Evolutionary conservation across 2,888 invertebrate genomes (phyloP), one percentile per base, ranked within the genome.

Genomic region (Orthonevra nobilis): DNA sequence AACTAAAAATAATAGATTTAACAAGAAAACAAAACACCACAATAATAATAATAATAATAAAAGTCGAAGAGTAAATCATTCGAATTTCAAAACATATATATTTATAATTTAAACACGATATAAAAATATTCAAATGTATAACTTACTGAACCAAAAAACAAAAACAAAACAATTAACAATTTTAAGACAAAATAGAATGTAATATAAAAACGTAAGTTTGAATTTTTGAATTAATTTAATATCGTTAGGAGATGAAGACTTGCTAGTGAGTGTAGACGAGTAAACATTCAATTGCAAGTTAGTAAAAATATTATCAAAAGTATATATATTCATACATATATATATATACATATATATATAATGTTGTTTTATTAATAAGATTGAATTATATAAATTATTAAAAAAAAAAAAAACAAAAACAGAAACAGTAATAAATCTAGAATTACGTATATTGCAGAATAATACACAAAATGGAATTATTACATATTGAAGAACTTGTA

Each of bases 101-200:
- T 30, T 36, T 28, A 14, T 9, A 36, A 26, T 3, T 26, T n/a
- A 50, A n/a, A 28, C 15, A 17, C 4, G 3, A 23, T 44, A 12
- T 4, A 40, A 12, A 48, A 50, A 46, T n/a, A 26, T 36, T 23
- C 34, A 56, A 70, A 9, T 6, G 54, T 10, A 36, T 17, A 58
- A 34, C 20, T 70, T 70, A 77, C 58, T 58, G 63, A 72, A 77
- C 70, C 64, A 72, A 77, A 77, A 63, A 50, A 7, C 48, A 58
- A 44, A 44, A 7, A n/a, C 42, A 38, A 5, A 34, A 20, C 19
- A 20, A 9, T 48, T 9, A 61, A 56, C 34, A 2, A n/a, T 46
- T 38, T 26, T 15, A 48, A n/a, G n/a, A 34, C 23, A 83, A 84
- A 83, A 83, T 84, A 83, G 85, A 85, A 84, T 82, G 83, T 83